Percentiles rank a stretch among this genome's conserved stretches.
These are phyloP conservation scores for Solea senegalensis DNA, from an alignment of 2,113 vertebrate genomes.

Conservation along the genomic window DNA sequence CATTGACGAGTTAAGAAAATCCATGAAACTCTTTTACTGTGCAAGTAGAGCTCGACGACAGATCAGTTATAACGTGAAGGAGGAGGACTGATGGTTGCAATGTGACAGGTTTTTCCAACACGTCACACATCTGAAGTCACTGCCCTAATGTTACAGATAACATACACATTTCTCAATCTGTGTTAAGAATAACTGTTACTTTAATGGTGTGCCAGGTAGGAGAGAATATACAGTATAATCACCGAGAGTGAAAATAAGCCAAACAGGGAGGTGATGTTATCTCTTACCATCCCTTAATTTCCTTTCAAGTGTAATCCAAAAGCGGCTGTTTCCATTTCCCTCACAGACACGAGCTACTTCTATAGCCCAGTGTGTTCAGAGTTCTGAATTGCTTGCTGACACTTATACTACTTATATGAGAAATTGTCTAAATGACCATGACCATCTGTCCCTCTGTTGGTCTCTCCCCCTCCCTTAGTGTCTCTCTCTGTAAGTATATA, in stretches of 20 bases:
- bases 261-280: slow-evolving; percentile 33
- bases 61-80: slow-evolving; percentile 17
- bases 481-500: slow-evolving; percentile 57
- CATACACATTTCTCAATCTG: slow-evolving; percentile 32
- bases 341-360: slow-evolving; percentile 11
- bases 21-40: slow-evolving; percentile 37
- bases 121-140: slow-evolving; percentile 26
- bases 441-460: slow-evolving; percentile 38
- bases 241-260: slow-evolving; percentile 18
- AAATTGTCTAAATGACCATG: slow-evolving; percentile 50
- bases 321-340: slow-evolving; percentile 32
- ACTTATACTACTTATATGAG: slow-evolving; percentile 41
- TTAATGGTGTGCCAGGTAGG: slow-evolving; percentile 10
- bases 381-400: slow-evolving; percentile 43
- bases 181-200: slow-evolving; percentile 16
- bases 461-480: slow-evolving; percentile 40
- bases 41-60: slow-evolving; percentile 28
- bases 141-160: slow-evolving; percentile 34
- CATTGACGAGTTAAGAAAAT: slow-evolving; percentile 47
- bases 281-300: slow-evolving; percentile 55
- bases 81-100: slow-evolving; percentile 13
- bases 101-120: slow-evolving; percentile 52
- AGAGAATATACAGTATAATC: slow-evolving; percentile 30
- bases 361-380: slow-evolving; percentile 26
- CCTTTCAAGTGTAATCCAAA: slow-evolving; percentile 29